Percentiles rank a stretch among this genome's conserved stretches.
Conservation (phyloP, 35 echinoderm and acorn worm genomes). For the Acanthaster planci region DNA sequence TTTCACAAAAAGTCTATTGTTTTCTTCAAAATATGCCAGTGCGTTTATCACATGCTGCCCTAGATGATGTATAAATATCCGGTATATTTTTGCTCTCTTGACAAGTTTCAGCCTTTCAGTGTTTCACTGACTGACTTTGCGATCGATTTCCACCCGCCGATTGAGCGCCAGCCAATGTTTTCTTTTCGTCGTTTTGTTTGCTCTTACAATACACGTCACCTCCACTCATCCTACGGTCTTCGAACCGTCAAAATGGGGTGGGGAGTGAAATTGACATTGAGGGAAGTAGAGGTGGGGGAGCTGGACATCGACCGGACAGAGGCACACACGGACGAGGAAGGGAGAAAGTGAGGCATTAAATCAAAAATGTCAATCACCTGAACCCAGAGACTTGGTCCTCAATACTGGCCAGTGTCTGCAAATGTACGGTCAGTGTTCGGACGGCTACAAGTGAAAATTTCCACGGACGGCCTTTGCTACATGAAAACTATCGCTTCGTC, state of each 20-base stretch:
- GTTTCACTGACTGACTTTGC: background rate
- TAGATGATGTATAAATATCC: too few relatives aligned
- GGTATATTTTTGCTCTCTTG: background rate
- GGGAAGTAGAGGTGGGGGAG: background rate
- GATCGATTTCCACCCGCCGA: conserved; percentile 11
- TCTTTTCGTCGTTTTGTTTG: background rate
- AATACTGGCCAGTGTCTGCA: too few relatives aligned
- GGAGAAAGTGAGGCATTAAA: too few relatives aligned
- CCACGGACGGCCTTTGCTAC: too few relatives aligned
- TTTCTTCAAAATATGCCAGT: conserved; percentile 13
- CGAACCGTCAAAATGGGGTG: background rate
- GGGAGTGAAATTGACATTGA: background rate
- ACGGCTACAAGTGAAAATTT: too few relatives aligned
- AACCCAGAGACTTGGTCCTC: too few relatives aligned
- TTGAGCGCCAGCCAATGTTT: conserved; percentile 11
- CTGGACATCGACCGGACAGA: background rate
- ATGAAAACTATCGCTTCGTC: too few relatives aligned
- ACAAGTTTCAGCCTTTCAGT: background rate
- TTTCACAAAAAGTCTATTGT: background rate
- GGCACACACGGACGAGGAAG: too few relatives aligned
- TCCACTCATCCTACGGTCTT: background rate
- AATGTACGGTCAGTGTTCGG: too few relatives aligned
- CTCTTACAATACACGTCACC: background rate
- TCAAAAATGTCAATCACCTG: too few relatives aligned
- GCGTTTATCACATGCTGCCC: background rate